These are phyloP conservation scores for Acleris sparsana DNA, from an alignment of 2,888 invertebrate species.

Conservation along the genomic window DNA sequence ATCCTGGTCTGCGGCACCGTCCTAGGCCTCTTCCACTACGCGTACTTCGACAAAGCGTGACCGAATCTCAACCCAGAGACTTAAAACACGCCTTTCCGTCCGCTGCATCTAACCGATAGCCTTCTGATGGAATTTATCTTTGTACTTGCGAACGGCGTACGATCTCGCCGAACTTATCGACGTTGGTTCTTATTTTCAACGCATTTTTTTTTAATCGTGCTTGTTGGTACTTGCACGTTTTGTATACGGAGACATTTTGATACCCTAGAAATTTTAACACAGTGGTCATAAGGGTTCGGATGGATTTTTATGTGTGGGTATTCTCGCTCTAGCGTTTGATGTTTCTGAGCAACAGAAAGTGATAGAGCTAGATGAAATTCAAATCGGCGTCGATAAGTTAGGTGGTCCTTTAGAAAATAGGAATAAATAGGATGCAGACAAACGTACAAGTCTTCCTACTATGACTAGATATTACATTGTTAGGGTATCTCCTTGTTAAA, in stretches of 20 bases:
- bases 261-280: too few relatives aligned
- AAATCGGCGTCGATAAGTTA: background rate
- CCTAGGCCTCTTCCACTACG: conserved; percentile 49
- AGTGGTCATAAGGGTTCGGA: too few relatives aligned
- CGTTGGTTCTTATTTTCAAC: too few relatives aligned
- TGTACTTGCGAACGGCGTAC: conserved; percentile 1
- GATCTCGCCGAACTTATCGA: too few relatives aligned
- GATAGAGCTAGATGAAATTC: too few relatives aligned
- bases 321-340: too few relatives aligned
- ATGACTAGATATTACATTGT: conserved; percentile 6
- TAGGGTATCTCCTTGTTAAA: conserved; percentile 25
- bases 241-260: too few relatives aligned
- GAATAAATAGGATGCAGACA: conserved; percentile 17
- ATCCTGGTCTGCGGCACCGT: conserved; percentile 49
- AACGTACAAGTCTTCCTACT: conserved; percentile 39
- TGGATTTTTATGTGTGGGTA: too few relatives aligned
- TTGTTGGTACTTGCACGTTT: too few relatives aligned
- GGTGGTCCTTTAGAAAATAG: background rate
- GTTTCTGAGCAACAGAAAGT: too few relatives aligned
- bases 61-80: conserved; percentile 1
- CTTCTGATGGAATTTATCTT: conserved; percentile 51
- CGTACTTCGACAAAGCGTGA: conserved; percentile 51
- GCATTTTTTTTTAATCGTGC: too few relatives aligned
- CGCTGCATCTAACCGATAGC: conserved; percentile 48
- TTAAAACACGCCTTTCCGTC: conserved; percentile 60